Percentiles rank a stretch among this genome's conserved stretches.
These are phyloP conservation scores for Ochlodes sylvanus DNA, from an alignment of 2,888 invertebrate species.

Conservation along the genomic window DNA sequence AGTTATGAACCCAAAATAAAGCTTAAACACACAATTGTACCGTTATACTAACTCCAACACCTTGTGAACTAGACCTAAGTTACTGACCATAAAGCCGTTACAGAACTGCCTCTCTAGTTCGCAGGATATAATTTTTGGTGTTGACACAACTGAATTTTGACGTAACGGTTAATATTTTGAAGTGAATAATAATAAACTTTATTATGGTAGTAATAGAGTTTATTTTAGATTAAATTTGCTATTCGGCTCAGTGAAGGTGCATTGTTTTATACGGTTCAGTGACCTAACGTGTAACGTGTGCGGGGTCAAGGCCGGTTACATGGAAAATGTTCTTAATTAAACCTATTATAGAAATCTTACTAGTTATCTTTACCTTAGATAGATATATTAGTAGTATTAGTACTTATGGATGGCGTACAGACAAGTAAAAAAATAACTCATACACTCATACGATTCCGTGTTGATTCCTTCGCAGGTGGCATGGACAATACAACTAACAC, in stretches of 20 bases:
- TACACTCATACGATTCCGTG: too few species aligned
- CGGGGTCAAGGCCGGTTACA: slow-evolving; percentile 30
- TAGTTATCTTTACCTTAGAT: neutral
- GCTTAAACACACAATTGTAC: slow-evolving; percentile 10
- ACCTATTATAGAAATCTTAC: neutral
- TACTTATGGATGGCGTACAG: too few species aligned
- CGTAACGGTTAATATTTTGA: slow-evolving; percentile 18
- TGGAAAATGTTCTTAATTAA: slow-evolving; percentile 69
- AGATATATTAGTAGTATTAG: too few species aligned
- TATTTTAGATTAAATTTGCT: slow-evolving; percentile 4
- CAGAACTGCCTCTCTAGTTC: neutral
- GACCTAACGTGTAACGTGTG: slow-evolving; percentile 30
- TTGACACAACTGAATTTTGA: slow-evolving; percentile 36
- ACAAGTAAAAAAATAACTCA: too few species aligned
- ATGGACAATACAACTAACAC: too few species aligned
- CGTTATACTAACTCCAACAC: slow-evolving; percentile 13
- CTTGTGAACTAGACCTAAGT: neutral
- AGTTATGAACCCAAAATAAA: neutral
- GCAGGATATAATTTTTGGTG: slow-evolving; percentile 24
- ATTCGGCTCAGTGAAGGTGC: slow-evolving; percentile 39
- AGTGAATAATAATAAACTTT: neutral
- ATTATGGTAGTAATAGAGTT: neutral
- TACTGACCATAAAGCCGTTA: neutral
- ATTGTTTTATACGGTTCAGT: slow-evolving; percentile 41
- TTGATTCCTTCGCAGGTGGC: too few species aligned